Percentiles rank a stretch among this genome's conserved stretches.
Conservation (phyloP, 2,113 vertebrate genomes). For the Hippocampus barbouri region DNA sequence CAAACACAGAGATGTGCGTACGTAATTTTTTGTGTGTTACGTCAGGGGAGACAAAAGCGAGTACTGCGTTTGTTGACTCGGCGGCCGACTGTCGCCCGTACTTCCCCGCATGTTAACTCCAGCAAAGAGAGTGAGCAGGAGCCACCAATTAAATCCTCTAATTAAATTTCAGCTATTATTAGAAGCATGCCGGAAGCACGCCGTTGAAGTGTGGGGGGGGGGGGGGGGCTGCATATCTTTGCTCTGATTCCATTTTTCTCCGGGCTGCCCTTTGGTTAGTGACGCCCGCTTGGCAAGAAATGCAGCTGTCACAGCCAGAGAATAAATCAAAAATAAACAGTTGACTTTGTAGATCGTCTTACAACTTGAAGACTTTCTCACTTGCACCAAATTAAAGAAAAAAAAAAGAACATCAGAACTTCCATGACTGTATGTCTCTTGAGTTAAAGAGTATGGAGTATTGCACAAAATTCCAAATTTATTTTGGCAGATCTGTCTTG, state of each 20-base stretch:
- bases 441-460: not conserved
- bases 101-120: constrained; percentile 41
- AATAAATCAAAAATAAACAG: constrained; percentile 11
- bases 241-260: constrained; percentile 52
- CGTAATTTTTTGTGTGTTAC: not conserved
- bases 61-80: constrained; percentile 4
- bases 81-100: constrained; percentile 32
- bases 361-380: not conserved
- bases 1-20: not conserved
- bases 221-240: constrained; percentile 41
- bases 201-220: constrained; percentile 1
- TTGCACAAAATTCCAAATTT: not conserved
- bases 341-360: too few species aligned
- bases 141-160: constrained; percentile 69
- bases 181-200: constrained; percentile 55
- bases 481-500: not conserved
- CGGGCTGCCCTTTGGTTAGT: constrained; percentile 25
- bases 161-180: constrained; percentile 75
- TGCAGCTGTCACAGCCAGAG: constrained; percentile 36
- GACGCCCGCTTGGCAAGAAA: constrained; percentile 19
- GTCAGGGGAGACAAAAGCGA: constrained; percentile 5
- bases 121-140: constrained; percentile 14
- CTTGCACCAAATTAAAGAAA: not conserved
- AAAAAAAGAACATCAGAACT: not conserved
- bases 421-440: not conserved